Base-by-base conservation (phyloP, 2,797 vertebrate genomes). In the Scyliorhinus canicula region DNA sequence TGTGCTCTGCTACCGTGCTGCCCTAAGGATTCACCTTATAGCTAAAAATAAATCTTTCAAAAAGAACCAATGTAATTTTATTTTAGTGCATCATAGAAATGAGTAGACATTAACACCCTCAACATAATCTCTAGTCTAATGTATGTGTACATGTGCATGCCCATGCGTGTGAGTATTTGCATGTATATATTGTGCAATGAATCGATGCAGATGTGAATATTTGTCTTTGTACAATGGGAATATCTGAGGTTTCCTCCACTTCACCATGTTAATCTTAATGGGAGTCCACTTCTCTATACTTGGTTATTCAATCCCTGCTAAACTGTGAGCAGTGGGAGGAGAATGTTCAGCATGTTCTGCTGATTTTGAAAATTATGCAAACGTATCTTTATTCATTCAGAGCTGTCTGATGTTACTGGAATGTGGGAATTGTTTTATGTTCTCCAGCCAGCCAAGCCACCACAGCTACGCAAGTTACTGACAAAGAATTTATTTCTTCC, bases 401-500 rank as follows among this genome's bases (percentile, higher is more conserved):
- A 40, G 88, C 57, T 65, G 57, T 91, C 88, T 65, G 57, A 63
- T 91, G 88, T 65, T 21, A 65, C 19, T 44, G 88, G 88, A 65
- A 91, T 91, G 88, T 60, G 65, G 88, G 88, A 65, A 26, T 40
- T 91, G 88, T 91, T 60, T 40, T 91, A 63, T 44, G 8, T 65
- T 19, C 40, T 12, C 24, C 16, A n/a, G 60, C 57, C 19, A 40
- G 40, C n/a, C 57, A 91, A 60, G 57, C 40, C 57, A 91, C 57
- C 57, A 26, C 88, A 24, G n/a, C 60, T 44, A 19, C 57, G 60
- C 96, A 57, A 77, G 35, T 71, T 50, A 67, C 63, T 82, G 95
- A 98, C 97, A 98, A 98, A 97, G 96, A 95, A 12, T 69, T 40
- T 74, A 93, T 97, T 98, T 97, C 97, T 97, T 95, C 95, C 95